Evolutionary conservation across 2,113 vertebrate genomes (phyloP), one percentile per base, ranked within the genome.

Genomic region (Dissostichus mawsoni): DNA sequence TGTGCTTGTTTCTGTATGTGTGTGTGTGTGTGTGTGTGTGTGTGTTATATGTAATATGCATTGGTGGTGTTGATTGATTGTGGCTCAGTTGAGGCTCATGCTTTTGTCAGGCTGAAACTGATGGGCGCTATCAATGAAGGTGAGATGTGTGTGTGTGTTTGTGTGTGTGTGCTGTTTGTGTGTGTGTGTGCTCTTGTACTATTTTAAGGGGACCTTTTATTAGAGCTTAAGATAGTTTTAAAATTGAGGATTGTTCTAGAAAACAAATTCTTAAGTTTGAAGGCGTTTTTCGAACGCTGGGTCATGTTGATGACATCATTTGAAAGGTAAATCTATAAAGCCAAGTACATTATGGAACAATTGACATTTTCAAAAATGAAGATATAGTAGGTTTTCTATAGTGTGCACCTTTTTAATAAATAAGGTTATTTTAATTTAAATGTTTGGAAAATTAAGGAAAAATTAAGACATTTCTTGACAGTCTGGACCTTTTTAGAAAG

Each of bases 121-220:
- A 77, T 55, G 79, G 76, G 59, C 41, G 55, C 53, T 1, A 11
- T 69, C 83, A 2, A 76, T 86, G 81, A 86, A 79, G 80, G 81
- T 85, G 80, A 10, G 70, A 23, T 1, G 72, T 58, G 4, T 56
- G 57, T 64, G 20, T 25, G 23, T 65, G n/a, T n/a, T n/a, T n/a
- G 20, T 16, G 58, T 2, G n/a, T 65, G 20, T 16, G 53, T 2
- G n/a, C 1, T 25, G 25, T 23, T 23, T 58, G 4, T 56, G 58
- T 64, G 44, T 23, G 23, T 65, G 20, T 12, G 57, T 2, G n/a
- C 1, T 71, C 11, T 45, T 17, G 11, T 58, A 2, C 17, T 29
- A 9, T 72, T 14, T 48, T 48, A 6, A 1, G 41, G 33, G n/a
- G n/a, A 56, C 25, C 8, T 41, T 41, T 1, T 33, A 4, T 13